Conservation (phyloP, 1,140 invertebrate genomes). For the Ceratina japonica region DNA sequence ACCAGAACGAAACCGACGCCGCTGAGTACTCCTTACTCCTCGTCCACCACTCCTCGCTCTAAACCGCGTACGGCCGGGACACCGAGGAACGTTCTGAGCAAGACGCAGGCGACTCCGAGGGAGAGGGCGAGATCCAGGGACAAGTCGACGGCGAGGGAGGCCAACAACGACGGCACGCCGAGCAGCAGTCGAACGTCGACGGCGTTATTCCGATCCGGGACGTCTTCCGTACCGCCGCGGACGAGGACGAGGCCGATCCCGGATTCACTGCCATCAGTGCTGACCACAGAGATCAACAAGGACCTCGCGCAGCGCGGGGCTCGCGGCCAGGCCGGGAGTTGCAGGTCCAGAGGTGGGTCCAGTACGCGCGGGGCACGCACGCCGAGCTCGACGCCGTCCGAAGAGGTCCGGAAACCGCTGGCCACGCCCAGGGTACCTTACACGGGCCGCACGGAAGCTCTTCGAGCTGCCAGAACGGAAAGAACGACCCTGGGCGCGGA, state of each 20-base stretch:
- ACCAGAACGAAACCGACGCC: constrained; percentile 55
- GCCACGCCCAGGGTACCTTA: constrained; percentile 50
- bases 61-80: constrained; percentile 80
- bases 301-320: constrained; percentile 67
- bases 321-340: constrained; percentile 30
- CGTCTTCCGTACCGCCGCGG: constrained; percentile 26
- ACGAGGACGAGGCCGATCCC: constrained; percentile 79
- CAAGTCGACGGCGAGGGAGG: constrained; percentile 56
- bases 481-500: constrained; percentile 75
- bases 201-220: constrained; percentile 35
- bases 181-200: constrained; percentile 27
- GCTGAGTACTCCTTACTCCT: constrained; percentile 20
- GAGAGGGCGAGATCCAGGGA: constrained; percentile 81
- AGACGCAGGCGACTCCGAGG: constrained; percentile 76
- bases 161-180: not conserved
- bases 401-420: constrained; percentile 85
- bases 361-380: constrained; percentile 82
- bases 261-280: constrained; percentile 80
- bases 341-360: constrained; percentile 68
- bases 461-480: constrained; percentile 63
- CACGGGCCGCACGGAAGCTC: constrained; percentile 39
- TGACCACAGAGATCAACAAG: constrained; percentile 75
- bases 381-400: constrained; percentile 82
- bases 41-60: constrained; percentile 59
- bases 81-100: constrained; percentile 73